Evolutionary conservation across 2,113 vertebrate genomes (phyloP), one percentile per base, ranked within the genome.

Genomic region (Burhinus oedicnemus): DNA sequence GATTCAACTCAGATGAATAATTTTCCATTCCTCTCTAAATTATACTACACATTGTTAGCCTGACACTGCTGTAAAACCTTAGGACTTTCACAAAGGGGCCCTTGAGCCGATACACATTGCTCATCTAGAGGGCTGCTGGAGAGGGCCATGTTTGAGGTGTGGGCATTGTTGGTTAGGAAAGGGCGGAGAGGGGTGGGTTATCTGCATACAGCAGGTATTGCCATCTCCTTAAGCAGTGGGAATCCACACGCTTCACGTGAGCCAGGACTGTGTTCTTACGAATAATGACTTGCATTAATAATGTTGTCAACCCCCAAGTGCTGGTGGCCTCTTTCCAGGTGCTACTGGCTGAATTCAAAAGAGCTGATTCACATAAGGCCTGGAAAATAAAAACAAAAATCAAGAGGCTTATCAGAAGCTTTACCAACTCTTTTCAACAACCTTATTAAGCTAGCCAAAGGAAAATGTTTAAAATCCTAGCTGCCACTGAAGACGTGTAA

Each of bases 281-380:
- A 93, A 93, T 95, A 96, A 97, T 94, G 95, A 86, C 66, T 84
- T 90, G 84, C 74, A 93, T 96, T 93, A 95, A 95, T 97, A 95
- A 95, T 16, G 34, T 54, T 95, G 94, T 95, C 93, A 61, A 11
- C 70, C 78, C 77, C 83, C 72, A 79, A 91, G 76, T 54, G 87
- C 74, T 92, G 74, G 93, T 95, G 94, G 94, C 87, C 94, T 58
- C 78, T 74, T 89, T 97, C 95, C 95, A 96, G 89, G 79, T 88
- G 65, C 68, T 45, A 23, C 89, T 69, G 93, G 62, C 75, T 93
- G 66, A 52, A 95, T 91, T 95, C 89, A 90, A 91, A 92, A 77
- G 45, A 54, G n/a, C 29, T 78, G 86, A 80, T 81, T 83, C 84
- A 89, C 54, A 69, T 62, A 78, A 94, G 32, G 57, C 38, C 57